phyloP scores from a whole-genome alignment of 2,888 invertebrate genomes.

The Clanis bilineata region DNA sequence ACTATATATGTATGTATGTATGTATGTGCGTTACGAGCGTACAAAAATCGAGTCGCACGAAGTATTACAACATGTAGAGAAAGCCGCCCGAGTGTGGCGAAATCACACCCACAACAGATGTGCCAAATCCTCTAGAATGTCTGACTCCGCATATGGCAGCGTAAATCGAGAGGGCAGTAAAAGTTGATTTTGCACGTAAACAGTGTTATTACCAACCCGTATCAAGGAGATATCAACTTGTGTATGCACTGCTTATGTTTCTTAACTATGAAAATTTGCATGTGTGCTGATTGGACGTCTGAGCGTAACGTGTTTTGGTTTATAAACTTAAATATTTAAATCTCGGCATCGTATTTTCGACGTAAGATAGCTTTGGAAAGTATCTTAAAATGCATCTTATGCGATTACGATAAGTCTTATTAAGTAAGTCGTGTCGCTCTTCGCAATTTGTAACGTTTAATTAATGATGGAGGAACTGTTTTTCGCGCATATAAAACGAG shows the following conservation, averaged over 20 bases:
- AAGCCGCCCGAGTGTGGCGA: constrained; percentile 73
- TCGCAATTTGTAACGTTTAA: not conserved
- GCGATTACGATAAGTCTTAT: not conserved
- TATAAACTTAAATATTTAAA: constrained; percentile 5
- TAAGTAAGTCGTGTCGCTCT: constrained; percentile 4
- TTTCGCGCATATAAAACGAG: not conserved
- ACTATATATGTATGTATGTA: not conserved
- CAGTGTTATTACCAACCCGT: not conserved
- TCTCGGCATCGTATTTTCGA: not conserved
- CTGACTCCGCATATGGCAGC: constrained; percentile 51
- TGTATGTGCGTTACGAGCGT: constrained; percentile 18
- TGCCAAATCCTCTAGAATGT: constrained; percentile 70
- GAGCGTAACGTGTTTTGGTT: constrained; percentile 4
- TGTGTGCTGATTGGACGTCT: not conserved
- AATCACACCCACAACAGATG: constrained; percentile 75
- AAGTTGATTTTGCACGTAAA: constrained; percentile 54
- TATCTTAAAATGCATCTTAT: not conserved
- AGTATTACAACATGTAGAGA: constrained; percentile 68
- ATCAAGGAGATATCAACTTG: constrained; percentile 12
- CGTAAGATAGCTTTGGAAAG: not conserved
- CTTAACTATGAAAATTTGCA: constrained; percentile 11
- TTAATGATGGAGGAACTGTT: not conserved
- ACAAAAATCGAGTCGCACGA: constrained; percentile 35
- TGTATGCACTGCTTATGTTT: constrained; percentile 2
- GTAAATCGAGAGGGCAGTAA: constrained; percentile 54